Conservation (phyloP, 2,797 vertebrate species). For the Galago senegalensis region DNA sequence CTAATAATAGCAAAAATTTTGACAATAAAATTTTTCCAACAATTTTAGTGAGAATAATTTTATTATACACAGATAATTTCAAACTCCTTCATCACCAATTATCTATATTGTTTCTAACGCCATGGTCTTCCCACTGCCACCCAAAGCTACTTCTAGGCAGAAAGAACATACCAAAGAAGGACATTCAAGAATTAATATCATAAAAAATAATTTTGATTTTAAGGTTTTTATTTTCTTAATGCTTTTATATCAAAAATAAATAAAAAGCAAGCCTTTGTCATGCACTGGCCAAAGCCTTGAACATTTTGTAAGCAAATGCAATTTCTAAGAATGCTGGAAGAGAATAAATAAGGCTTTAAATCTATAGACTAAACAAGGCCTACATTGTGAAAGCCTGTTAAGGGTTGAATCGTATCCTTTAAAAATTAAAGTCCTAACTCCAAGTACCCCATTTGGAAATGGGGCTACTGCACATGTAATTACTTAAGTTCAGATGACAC, state of each 20-base stretch:
- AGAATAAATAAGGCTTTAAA: not conserved
- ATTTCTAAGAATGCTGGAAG: not conserved
- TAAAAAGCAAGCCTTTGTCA: not conserved
- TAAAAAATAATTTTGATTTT: not conserved
- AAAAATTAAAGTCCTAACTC: not conserved
- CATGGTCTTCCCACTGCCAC: rapidly evolving
- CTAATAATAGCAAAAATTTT: not conserved
- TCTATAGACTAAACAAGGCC: not conserved
- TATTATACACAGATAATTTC: not conserved
- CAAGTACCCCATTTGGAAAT: not conserved
- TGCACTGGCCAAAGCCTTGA: not conserved
- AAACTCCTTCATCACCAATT: not conserved
- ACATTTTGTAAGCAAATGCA: not conserved
- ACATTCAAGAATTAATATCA: not conserved
- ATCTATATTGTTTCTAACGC: not conserved
- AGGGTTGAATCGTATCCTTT: not conserved
- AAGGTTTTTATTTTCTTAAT: not conserved
- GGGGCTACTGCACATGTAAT: not conserved
- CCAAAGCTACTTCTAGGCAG: rapidly evolving
- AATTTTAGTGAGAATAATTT: not conserved
- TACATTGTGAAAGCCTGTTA: not conserved
- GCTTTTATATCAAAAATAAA: not conserved
- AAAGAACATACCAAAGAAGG: not conserved
- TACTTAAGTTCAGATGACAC: not conserved
- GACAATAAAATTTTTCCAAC: not conserved